These are phyloP conservation scores for Xestia xanthographa DNA, from an alignment of 2,888 invertebrate genomes.

Conservation along the genomic window DNA sequence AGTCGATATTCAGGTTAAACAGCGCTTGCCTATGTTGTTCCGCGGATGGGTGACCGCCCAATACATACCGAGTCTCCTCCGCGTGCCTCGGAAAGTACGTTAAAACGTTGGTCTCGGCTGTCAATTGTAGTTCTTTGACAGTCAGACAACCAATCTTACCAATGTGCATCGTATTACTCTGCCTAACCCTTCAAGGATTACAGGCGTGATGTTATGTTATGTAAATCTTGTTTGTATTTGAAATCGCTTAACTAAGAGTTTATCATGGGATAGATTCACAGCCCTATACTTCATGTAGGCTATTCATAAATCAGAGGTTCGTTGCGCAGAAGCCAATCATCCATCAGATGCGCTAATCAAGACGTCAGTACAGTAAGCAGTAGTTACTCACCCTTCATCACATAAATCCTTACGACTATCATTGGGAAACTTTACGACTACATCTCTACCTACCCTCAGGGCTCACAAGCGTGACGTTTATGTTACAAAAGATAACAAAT, in stretches of 20 bases:
- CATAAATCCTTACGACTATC: constrained; percentile 29
- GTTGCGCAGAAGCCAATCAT: neutral
- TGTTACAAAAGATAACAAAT: constrained; percentile 58
- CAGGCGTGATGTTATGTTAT: neutral
- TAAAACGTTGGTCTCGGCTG: too few relatives aligned
- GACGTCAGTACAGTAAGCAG: neutral
- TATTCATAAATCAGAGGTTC: neutral
- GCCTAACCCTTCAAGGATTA: neutral
- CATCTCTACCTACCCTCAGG: constrained; percentile 13
- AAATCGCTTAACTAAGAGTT: neutral
- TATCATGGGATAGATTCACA: neutral
- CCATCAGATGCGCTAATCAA: neutral
- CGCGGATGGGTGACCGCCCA: too few relatives aligned
- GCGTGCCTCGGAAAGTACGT: too few relatives aligned
- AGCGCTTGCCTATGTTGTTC: too few relatives aligned
- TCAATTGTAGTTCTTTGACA: too few relatives aligned
- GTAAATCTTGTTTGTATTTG: neutral
- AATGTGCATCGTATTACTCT: neutral
- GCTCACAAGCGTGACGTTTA: constrained; percentile 39
- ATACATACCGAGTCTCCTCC: too few relatives aligned
- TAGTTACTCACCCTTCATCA: constrained; percentile 1
- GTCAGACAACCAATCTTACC: too few relatives aligned
- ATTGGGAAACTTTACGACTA: constrained; percentile 31
- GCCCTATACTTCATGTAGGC: neutral
- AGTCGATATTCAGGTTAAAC: too few relatives aligned